Base-by-base conservation (phyloP, 2,888 invertebrate genomes). In the Brachylomia viminalis region DNA sequence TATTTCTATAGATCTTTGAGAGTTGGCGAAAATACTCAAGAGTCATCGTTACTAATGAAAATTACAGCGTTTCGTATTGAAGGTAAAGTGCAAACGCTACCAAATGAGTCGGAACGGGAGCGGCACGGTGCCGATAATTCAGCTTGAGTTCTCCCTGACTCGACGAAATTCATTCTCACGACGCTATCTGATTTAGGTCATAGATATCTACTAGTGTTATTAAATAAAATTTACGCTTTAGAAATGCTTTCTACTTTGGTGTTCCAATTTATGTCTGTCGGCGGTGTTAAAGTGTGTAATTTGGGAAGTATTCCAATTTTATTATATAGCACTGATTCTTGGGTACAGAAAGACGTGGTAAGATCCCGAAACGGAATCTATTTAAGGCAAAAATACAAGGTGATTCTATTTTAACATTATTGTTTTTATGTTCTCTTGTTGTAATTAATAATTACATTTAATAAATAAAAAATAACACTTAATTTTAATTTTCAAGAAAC, bases 81-180 rank as follows among this genome's bases (percentile, higher is more conserved):
- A 92, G 91, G 92, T 90, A 92, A 92, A 93, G 91, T 93, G 92
- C 93, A 91, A 93, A 92, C 92, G 91, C 88, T 89, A 91, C 86
- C 92, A 94, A 94, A 94, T 94, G 94, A 94, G 91, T 90, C 86
- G 92, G 92, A 93, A 93, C 91, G 91, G 85, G 86, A 84, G 88
- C 87, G 91, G 91, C 89, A 92, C 92, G 93, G 93, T 92, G 91
- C 91, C 92, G 93, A 94, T 94, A 94, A 94, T 93, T 94, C 93
- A 92, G 89, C 91, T 86, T 87, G 88, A 91, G 86, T 89, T 90
- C 85, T 87, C 87, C 85, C 86, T 93, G 93, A 93, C 92, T 93
- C 92, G 80, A 90, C 92, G 87, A 88, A 93, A 93, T 93, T 92
- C 90, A 92, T 92, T 94, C 91, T 90, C 90, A 85, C 88, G 86